A percentile compares a stretch with the other conserved stretches of the same genome.
Conservation (phyloP, 2,888 invertebrate genomes). For the Trachelus iudaicus region DNA sequence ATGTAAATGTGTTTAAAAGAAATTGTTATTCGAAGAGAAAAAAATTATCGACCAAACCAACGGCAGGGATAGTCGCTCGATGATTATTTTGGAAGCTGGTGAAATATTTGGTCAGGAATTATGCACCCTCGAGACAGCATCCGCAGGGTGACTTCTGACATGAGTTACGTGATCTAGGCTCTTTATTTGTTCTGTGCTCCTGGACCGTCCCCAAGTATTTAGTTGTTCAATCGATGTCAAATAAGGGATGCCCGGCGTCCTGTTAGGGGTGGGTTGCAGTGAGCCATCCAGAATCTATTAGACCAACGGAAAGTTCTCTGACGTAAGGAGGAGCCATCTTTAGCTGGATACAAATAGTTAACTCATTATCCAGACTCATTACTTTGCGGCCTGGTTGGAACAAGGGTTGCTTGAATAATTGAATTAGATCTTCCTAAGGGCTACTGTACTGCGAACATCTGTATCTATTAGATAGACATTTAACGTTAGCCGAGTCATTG, state of each 20-base stretch:
- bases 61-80: constrained; percentile 17
- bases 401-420: constrained; percentile 10
- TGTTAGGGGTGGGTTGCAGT: neutral
- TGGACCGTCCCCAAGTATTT: neutral
- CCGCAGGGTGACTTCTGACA: neutral
- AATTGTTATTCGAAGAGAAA: neutral
- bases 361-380: neutral
- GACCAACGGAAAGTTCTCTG: neutral
- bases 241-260: neutral
- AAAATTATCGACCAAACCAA: neutral
- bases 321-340: neutral
- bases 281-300: neutral
- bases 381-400: neutral
- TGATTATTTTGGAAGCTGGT: constrained; percentile 19
- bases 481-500: constrained; percentile 17
- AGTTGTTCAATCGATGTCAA: neutral
- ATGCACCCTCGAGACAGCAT: constrained; percentile 23
- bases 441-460: constrained; percentile 26
- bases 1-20: neutral
- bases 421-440: constrained; percentile 14
- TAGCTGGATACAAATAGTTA: neutral
- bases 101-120: constrained; percentile 36
- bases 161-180: neutral
- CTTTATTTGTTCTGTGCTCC: neutral
- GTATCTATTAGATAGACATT: constrained; percentile 29